A percentile compares a stretch with the other conserved stretches of the same genome.
Evolutionary conservation across 2,113 vertebrate genomes (phyloP).

Genomic region (Panthera tigris): DNA sequence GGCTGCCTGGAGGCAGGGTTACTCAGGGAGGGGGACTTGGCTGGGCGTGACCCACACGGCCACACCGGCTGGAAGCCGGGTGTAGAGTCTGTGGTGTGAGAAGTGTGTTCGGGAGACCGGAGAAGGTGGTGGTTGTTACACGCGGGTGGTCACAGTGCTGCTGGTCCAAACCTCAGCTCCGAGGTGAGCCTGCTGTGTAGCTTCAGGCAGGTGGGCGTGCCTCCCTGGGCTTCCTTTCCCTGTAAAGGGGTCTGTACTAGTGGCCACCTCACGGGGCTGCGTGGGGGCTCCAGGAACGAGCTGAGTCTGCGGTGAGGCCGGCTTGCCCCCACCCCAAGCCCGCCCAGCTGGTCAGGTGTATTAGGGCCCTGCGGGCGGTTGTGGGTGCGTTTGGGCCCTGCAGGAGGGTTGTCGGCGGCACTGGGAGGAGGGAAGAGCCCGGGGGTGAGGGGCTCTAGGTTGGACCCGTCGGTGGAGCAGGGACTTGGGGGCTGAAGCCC

Average conservation of each 20-base stretch:
- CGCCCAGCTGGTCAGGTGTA: neutral
- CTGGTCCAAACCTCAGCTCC: neutral
- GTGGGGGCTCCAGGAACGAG: rapidly evolving
- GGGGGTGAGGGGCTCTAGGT: rapidly evolving
- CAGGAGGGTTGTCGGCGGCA: neutral
- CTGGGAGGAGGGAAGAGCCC: neutral
- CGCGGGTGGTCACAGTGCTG: neutral
- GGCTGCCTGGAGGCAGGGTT: neutral
- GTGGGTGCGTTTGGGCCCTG: neutral
- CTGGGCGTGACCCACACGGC: neutral
- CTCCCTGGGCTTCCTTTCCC: neutral
- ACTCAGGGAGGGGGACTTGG: neutral
- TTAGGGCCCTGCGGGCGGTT: neutral
- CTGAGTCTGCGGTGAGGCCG: rapidly evolving
- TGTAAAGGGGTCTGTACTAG: neutral
- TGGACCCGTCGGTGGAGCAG: rapidly evolving
- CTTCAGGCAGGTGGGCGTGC: neutral
- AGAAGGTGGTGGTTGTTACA: neutral
- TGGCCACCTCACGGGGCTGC: rapidly evolving
- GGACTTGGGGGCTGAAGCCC: too few species aligned
- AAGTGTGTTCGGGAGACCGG: neutral
- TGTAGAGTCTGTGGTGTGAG: neutral
- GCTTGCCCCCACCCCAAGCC: neutral
- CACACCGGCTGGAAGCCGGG: neutral
- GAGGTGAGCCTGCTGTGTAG: neutral